Base-by-base conservation (phyloP, 1,140 invertebrate genomes). In the Drosophila quadrilineata region DNA sequence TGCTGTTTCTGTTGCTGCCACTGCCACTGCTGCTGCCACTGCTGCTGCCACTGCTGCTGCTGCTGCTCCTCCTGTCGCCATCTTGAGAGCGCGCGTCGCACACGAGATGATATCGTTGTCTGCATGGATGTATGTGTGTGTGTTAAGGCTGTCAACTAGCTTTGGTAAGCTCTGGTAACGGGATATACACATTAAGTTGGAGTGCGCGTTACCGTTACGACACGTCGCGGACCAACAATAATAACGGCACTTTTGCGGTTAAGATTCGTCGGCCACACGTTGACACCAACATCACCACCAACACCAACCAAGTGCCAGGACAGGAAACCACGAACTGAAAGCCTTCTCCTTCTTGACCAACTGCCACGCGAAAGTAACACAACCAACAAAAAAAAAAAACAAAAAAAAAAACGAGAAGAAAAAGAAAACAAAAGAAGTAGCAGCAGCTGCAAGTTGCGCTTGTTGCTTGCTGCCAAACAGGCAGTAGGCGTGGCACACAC, bases 151-250 rank as follows among this genome's bases (percentile, higher is more conserved):
- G n/a, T n/a, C n/a, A n/a, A 70, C 71, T 56, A 60, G 65, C 64
- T 65, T 53, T 71, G 59, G 40, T 71, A 60, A 52, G 50, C 24
- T 46, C 29, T 22, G 52, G 48, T 21, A 36, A 35, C 59, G 50
- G 57, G 63, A 79, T 64, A 33, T 36, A 65, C 54, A 85, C 77
- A 84, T 85, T 84, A 84, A 84, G 73, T 84, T 84, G 52, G 79
- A 84, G 77, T 77, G 74, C 74, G 79, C 77, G 73, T 71, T 84
- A 85, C 77, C 77, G 77, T 84, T 66, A 75, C 77, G 76, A 84
- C 77, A 85, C 77, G 73, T 84, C 77, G 79, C 77, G 77, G 77
- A 84, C 70, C 49, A 69, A 54, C 59, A 80, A n/a, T 80, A 80
- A 80, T 80, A 79, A 56, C 75, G 75, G 71, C 56, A 75, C 68